Conservation (phyloP, 2,797 vertebrate species). For the Hippoglossus hippoglossus region DNA sequence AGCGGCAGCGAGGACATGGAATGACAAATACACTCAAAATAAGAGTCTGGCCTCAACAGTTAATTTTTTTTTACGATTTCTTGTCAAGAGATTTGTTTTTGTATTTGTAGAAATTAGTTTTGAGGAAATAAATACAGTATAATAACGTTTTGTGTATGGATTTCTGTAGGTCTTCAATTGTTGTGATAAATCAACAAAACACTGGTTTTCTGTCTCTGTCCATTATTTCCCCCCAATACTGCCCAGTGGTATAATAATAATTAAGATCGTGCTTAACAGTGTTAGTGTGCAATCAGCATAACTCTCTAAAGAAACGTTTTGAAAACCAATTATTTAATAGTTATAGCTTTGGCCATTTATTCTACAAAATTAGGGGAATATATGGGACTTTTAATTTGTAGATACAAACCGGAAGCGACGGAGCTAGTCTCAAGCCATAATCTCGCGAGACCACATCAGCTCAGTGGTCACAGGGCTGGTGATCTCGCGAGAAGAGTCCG, state of each 20-base stretch:
- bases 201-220: background rate
- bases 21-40: constrained; percentile 35
- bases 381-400: constrained; percentile 5
- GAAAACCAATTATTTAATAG: too few relatives aligned
- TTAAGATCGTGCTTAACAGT: too few relatives aligned
- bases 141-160: constrained; percentile 9
- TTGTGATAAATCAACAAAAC: constrained; percentile 52
- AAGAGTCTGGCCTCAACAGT: constrained; percentile 15
- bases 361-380: too few relatives aligned
- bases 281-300: too few relatives aligned
- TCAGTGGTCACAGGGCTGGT: too few relatives aligned
- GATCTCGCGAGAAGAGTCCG: too few relatives aligned
- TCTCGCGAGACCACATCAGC: constrained; percentile 29
- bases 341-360: too few relatives aligned
- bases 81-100: constrained; percentile 31
- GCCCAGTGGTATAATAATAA: too few relatives aligned
- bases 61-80: constrained; percentile 1
- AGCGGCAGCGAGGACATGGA: constrained; percentile 56
- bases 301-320: too few relatives aligned
- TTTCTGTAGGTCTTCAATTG: constrained; percentile 20
- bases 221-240: too few relatives aligned
- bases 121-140: background rate
- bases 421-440: background rate
- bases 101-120: constrained; percentile 50
- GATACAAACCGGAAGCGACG: background rate